phyloP scores from a whole-genome alignment of 2,113 vertebrate genomes.

The Poicephalus meyeri region DNA sequence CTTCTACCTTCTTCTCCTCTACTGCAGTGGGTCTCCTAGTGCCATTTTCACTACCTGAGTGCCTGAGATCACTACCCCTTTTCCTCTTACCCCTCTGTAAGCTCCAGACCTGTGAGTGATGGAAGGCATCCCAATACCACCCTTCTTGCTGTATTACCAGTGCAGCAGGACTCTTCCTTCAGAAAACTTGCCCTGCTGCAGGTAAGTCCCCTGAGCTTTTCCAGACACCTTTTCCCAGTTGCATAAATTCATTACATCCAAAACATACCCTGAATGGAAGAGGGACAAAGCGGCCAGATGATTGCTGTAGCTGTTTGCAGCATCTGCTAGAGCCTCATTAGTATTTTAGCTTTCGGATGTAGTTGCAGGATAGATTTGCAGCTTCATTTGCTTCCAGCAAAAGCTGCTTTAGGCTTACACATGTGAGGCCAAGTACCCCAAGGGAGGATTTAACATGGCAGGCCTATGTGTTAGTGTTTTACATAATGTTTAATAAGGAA shows the following conservation, averaged over 20 bases:
- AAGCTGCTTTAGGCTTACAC: slow-evolving; percentile 45
- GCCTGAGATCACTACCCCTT: not conserved
- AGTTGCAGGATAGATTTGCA: not conserved
- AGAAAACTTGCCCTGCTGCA: not conserved
- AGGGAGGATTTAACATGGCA: slow-evolving; percentile 4
- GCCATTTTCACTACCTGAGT: not conserved
- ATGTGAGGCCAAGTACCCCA: not conserved
- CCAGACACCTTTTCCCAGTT: not conserved
- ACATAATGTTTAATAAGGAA: slow-evolving; percentile 17
- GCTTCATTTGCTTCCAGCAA: slow-evolving; percentile 27
- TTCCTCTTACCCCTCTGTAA: not conserved
- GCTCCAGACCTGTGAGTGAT: not conserved
- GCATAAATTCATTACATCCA: not conserved
- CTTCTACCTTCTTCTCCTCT: not conserved
- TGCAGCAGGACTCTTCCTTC: not conserved
- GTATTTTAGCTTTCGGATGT: not conserved
- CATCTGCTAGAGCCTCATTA: not conserved
- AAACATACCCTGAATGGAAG: not conserved
- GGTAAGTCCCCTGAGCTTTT: not conserved
- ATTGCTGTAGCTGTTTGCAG: not conserved
- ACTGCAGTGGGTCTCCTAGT: not conserved
- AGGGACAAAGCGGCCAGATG: not conserved
- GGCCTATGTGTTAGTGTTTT: slow-evolving; percentile 15
- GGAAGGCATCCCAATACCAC: not conserved
- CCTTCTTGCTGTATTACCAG: not conserved